Conservation (phyloP, 2,888 invertebrate genomes). For the Cacoxenus indagator region DNA sequence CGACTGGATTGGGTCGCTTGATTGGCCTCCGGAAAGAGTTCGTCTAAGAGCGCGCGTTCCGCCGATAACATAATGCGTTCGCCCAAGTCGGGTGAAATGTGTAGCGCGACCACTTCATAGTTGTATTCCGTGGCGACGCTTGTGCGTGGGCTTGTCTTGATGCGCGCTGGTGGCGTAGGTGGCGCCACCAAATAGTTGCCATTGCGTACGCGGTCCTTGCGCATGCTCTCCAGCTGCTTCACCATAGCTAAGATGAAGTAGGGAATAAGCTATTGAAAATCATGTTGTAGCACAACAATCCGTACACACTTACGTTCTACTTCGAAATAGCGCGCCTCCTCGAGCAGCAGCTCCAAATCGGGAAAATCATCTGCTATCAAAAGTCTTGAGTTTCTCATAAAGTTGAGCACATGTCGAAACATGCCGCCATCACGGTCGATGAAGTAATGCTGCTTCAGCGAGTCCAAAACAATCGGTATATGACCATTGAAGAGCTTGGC, state of each 20-base stretch:
- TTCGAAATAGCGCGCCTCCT: conserved; percentile 93
- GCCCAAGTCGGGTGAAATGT: conserved; percentile 82
- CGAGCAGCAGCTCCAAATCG: conserved; percentile 87
- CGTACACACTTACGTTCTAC: conserved; percentile 80
- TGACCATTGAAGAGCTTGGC: conserved; percentile 95
- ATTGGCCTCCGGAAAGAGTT: conserved; percentile 82
- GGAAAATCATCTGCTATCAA: conserved; percentile 89
- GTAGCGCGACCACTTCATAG: conserved; percentile 86
- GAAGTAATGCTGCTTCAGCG: conserved; percentile 97
- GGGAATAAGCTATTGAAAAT: background rate
- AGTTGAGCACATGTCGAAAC: conserved; percentile 98
- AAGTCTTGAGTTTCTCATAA: conserved; percentile 90
- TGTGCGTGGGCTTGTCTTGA: conserved; percentile 62
- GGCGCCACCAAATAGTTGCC: conserved; percentile 72
- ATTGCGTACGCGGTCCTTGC: conserved; percentile 78
- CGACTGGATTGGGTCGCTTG: conserved; percentile 84
- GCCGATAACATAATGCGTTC: conserved; percentile 86
- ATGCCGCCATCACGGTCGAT: conserved; percentile 98
- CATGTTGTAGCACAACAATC: background rate
- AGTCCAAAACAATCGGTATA: conserved; percentile 95
- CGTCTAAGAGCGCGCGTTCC: conserved; percentile 81
- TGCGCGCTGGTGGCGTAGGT: conserved; percentile 68
- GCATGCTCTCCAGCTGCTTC: conserved; percentile 80
- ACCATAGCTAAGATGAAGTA: conserved; percentile 76
- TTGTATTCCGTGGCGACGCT: conserved; percentile 68